A percentile compares a stretch with the other conserved stretches of the same genome.
Conservation (phyloP, 2,888 invertebrate species). For the Ennomos quercinarius region DNA sequence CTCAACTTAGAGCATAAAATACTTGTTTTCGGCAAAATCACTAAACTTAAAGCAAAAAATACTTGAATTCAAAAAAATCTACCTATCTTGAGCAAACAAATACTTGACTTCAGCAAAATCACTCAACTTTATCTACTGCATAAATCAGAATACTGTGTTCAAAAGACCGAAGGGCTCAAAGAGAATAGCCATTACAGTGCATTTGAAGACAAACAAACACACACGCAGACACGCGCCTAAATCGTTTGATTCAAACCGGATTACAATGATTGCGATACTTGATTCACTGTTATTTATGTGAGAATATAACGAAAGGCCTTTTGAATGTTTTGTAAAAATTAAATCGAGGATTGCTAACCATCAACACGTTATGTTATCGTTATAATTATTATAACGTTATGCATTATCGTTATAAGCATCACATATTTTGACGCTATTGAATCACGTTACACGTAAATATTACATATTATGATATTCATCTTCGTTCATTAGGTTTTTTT, state of each 20-base stretch:
- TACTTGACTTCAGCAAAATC: not conserved
- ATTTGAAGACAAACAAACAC: constrained; percentile 39
- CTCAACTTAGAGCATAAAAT: too few species aligned
- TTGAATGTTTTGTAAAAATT: constrained; percentile 11
- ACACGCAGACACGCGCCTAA: constrained; percentile 29
- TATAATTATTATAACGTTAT: too few species aligned
- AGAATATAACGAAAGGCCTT: constrained; percentile 19
- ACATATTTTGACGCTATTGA: too few species aligned
- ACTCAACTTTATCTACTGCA: constrained; percentile 8
- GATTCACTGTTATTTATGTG: constrained; percentile 37
- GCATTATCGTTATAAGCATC: too few species aligned
- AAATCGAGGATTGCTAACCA: constrained; percentile 11
- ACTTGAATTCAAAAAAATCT: not conserved
- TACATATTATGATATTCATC: too few species aligned
- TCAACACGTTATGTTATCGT: too few species aligned
- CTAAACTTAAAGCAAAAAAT: too few species aligned
- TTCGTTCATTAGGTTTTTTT: too few species aligned
- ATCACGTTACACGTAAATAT: too few species aligned
- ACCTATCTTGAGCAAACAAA: too few species aligned
- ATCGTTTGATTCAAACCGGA: constrained; percentile 15
- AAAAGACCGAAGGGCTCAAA: constrained; percentile 23
- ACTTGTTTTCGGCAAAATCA: too few species aligned
- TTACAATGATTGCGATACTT: constrained; percentile 32
- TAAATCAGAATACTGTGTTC: not conserved
- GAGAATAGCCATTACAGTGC: constrained; percentile 31